phyloP scores from a whole-genome alignment of 2,888 invertebrate species.

The Galeruca laticollis region DNA sequence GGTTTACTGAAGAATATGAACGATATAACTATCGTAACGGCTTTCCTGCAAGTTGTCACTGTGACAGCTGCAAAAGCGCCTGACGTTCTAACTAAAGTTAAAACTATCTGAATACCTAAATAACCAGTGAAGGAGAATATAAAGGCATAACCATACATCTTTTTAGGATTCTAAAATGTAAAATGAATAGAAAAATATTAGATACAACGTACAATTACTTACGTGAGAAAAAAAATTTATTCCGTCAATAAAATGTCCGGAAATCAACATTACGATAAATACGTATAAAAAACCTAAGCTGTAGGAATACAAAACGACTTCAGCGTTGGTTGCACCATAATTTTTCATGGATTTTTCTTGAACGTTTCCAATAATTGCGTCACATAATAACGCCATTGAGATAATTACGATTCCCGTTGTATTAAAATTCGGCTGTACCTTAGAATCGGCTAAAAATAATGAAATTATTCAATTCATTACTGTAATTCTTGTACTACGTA shows the following conservation, averaged over 20 bases:
- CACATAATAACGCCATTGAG: constrained; percentile 88
- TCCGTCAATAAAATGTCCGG: constrained; percentile 82
- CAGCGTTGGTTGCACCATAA: constrained; percentile 85
- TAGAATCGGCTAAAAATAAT: constrained; percentile 75
- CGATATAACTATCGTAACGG: constrained; percentile 91
- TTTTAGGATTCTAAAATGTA: constrained; percentile 73
- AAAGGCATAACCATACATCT: constrained; percentile 87
- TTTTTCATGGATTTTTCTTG: constrained; percentile 96
- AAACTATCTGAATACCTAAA: constrained; percentile 92
- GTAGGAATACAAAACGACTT: constrained; percentile 94
- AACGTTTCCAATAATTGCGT: constrained; percentile 96
- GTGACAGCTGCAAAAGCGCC: constrained; percentile 96
- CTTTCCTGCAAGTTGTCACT: constrained; percentile 91
- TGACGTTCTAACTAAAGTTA: constrained; percentile 87
- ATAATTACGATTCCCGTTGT: constrained; percentile 80
- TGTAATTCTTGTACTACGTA: constrained; percentile 63
- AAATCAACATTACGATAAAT: constrained; percentile 76
- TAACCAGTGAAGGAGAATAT: constrained; percentile 92
- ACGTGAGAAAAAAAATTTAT: constrained; percentile 83
- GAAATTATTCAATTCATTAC: not conserved
- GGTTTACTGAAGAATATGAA: constrained; percentile 95
- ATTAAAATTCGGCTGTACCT: constrained; percentile 81
- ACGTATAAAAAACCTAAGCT: constrained; percentile 88
- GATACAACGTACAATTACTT: constrained; percentile 4
- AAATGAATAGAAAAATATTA: not conserved